Conservation (phyloP, 1,140 invertebrate genomes). For the Cotesia glomerata region DNA sequence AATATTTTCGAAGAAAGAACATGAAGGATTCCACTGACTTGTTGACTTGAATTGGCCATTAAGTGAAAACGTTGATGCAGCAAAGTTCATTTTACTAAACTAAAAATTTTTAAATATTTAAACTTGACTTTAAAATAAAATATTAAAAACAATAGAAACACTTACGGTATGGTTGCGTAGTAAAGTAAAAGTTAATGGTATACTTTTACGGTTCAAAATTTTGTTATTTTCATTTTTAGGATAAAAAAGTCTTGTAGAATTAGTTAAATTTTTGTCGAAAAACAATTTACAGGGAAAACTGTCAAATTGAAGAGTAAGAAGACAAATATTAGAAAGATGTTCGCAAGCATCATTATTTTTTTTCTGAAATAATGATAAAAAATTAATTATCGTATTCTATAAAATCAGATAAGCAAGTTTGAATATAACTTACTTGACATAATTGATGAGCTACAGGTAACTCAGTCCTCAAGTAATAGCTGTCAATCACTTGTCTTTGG, state of each 20-base stretch:
- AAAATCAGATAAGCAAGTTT: slow-evolving; percentile 15
- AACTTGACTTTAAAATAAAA: slow-evolving; percentile 18
- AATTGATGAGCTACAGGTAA: slow-evolving; percentile 59
- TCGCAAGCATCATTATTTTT: slow-evolving; percentile 69
- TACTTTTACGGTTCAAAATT: slow-evolving; percentile 61
- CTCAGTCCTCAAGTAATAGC: slow-evolving; percentile 63
- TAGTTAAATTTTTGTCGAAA: slow-evolving; percentile 49
- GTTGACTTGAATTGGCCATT: slow-evolving; percentile 54
- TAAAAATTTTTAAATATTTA: slow-evolving; percentile 45
- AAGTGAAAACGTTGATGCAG: slow-evolving; percentile 52
- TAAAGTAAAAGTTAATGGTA: slow-evolving; percentile 65
- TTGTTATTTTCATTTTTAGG: slow-evolving; percentile 57
- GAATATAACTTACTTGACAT: slow-evolving; percentile 61
- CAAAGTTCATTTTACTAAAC: slow-evolving; percentile 61
- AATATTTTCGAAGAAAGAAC: slow-evolving; percentile 60
- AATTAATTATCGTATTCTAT: not conserved
- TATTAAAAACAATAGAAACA: slow-evolving; percentile 23
- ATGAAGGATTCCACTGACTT: slow-evolving; percentile 58
- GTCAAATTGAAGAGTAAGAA: slow-evolving; percentile 66
- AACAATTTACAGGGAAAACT: slow-evolving; percentile 65
- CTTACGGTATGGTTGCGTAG: slow-evolving; percentile 55
- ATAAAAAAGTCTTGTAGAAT: slow-evolving; percentile 65
- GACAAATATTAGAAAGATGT: slow-evolving; percentile 74
- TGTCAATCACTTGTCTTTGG: slow-evolving; percentile 52
- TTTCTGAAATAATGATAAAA: slow-evolving; percentile 51